phyloP scores from a whole-genome alignment of 1,140 invertebrate genomes.

The Muscidifurax raptorellus region DNA sequence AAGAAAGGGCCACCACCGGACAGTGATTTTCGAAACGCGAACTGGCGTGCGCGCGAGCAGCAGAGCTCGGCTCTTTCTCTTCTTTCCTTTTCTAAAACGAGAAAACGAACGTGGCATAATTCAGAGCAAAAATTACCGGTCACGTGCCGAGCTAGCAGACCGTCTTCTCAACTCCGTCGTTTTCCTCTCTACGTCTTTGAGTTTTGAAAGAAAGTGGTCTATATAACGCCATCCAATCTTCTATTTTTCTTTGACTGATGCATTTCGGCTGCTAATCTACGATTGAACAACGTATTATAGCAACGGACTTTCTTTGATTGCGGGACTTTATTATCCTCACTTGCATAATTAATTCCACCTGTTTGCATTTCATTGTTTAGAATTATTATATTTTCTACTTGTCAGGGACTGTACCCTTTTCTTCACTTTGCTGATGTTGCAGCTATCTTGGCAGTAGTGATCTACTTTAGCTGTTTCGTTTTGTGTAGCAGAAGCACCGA shows the following conservation, averaged over 20 bases:
- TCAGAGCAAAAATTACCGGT: constrained; percentile 61
- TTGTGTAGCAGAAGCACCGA: background rate
- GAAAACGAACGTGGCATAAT: constrained; percentile 65
- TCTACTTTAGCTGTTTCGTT: background rate
- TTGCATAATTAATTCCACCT: background rate
- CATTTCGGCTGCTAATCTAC: background rate
- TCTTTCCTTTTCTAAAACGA: constrained; percentile 51
- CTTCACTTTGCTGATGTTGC: background rate
- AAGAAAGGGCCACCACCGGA: constrained; percentile 8
- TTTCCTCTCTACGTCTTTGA: background rate
- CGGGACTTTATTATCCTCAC: background rate
- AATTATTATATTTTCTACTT: too few relatives aligned
- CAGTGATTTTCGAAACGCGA: constrained; percentile 64
- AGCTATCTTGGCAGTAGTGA: background rate
- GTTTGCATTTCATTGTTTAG: too few relatives aligned
- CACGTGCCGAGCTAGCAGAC: constrained; percentile 55
- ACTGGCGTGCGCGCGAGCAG: constrained; percentile 60
- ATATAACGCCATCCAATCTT: background rate
- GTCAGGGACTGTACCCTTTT: too few relatives aligned
- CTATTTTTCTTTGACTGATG: background rate
- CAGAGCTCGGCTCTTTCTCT: constrained; percentile 29
- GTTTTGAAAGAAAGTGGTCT: background rate
- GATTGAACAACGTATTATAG: background rate
- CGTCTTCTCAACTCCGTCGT: background rate
- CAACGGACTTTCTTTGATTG: background rate